These are phyloP conservation scores for Laticauda laticaudata DNA, from an alignment of 2,113 vertebrate species.

Conservation along the genomic window DNA sequence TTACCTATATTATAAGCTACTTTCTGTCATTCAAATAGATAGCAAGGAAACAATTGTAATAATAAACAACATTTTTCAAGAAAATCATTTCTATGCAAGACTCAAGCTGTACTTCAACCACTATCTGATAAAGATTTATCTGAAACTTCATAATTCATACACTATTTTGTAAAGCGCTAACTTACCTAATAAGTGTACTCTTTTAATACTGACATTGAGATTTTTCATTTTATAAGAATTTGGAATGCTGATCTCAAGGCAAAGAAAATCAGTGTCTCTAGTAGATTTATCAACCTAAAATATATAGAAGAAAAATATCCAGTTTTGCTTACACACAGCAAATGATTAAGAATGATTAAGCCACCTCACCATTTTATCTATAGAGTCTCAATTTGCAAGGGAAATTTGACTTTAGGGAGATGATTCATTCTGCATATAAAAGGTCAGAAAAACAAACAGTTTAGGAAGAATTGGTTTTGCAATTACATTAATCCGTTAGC, in stretches of 20 bases:
- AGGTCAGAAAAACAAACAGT: neutral
- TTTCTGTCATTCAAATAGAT: neutral
- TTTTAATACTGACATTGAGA: neutral
- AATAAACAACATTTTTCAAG: neutral
- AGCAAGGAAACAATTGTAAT: neutral
- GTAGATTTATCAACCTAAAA: neutral
- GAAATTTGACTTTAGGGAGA: neutral
- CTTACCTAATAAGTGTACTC: neutral
- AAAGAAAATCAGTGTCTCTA: neutral
- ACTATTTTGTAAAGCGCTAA: neutral
- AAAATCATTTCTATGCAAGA: neutral
- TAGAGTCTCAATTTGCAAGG: neutral
- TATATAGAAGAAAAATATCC: neutral
- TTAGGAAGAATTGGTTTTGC: neutral
- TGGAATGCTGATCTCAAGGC: neutral
- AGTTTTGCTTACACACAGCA: neutral
- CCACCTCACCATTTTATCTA: neutral
- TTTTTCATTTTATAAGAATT: neutral
- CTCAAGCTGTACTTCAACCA: neutral
- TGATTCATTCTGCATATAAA: neutral
- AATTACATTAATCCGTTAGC: neutral
- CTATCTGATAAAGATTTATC: neutral
- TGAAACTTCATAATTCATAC: neutral
- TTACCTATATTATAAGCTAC: neutral
- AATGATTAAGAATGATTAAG: neutral